Evolutionary conservation across 23 tunicate species (phyloP).

Genomic region (Botrylloides violaceus): DNA sequence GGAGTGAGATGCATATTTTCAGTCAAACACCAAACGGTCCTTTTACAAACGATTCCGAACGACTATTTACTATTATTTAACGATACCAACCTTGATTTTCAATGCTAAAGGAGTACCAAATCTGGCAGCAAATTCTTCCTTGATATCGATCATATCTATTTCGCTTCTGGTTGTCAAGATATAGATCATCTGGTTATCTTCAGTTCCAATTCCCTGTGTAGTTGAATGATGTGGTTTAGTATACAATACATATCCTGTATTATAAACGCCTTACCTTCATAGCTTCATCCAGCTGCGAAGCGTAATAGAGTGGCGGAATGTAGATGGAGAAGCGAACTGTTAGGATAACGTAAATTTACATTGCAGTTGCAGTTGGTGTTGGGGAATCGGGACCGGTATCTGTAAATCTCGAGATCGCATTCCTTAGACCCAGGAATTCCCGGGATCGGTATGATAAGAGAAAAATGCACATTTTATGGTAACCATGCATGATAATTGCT

Average conservation of each 20-base stretch:
- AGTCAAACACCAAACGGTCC: too few relatives aligned
- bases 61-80: too few relatives aligned
- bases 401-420: too few relatives aligned
- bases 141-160: conserved; percentile 61
- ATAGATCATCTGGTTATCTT: conserved; percentile 65
- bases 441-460: too few relatives aligned
- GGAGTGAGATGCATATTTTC: too few relatives aligned
- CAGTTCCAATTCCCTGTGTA: conserved; percentile 42
- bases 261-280: conserved; percentile 34
- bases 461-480: too few relatives aligned
- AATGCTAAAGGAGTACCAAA: conserved; percentile 2
- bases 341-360: too few relatives aligned
- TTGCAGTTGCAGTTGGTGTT: too few relatives aligned
- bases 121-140: conserved; percentile 44
- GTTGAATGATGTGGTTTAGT: neutral
- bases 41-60: too few relatives aligned
- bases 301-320: conserved; percentile 64
- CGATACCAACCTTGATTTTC: conserved; percentile 11
- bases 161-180: conserved; percentile 64
- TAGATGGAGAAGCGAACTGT: conserved; percentile 63
- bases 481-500: too few relatives aligned
- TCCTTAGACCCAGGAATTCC: too few relatives aligned
- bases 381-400: too few relatives aligned
- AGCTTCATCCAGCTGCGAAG: conserved; percentile 51
- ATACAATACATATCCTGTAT: neutral